Evolutionary conservation across 2,797 vertebrate genomes (phyloP), one percentile per base, ranked within the genome.

Genomic region (Lepidocolaptes lacrymiger): DNA sequence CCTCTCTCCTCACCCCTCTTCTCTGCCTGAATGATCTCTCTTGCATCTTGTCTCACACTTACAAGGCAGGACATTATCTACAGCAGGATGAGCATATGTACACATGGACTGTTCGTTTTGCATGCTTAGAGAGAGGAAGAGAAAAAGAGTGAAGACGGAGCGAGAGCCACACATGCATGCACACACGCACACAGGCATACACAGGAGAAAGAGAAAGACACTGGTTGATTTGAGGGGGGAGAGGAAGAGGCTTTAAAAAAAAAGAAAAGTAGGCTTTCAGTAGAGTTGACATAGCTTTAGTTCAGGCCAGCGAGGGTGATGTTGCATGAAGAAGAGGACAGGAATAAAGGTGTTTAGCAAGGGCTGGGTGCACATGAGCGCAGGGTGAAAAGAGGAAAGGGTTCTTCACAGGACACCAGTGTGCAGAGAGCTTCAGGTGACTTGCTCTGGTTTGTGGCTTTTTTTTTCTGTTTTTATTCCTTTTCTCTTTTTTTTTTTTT

Each of bases 11-110:
- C 91, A 78, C 59, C 83, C 72, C 91, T 92, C 48, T 94, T 89
- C 59, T 85, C 95, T 91, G 93, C 91, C 95, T 56, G 82, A 93
- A 93, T 59, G 66, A 96, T 89, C 84, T 90, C 92, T 95, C 92
- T 96, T 96, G 97, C 91, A 87, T 97, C 94, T 95, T 94, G 82
- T 94, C 95, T 98, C 92, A 97, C 97, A 95, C 89, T 96, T 92
- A 97, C 94, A 91, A 95, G 96, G 97, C 94, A 96, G 96, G 97
- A 97, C 96, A 85, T 97, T 98, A 98, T 98, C 97, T 98, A 98
- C 97, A 98, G 97, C 95, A 96, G 97, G 84, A 97, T 98, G 96
- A 97, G 81, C 95, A 69, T 98, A 98, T 98, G 97, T 98, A 98
- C 98, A 98, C 87, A 85, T 96, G 97, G 94, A 95, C 95, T 97